Evolutionary conservation across 2,888 invertebrate genomes (phyloP).

Genomic region (Dynastes tityus): DNA sequence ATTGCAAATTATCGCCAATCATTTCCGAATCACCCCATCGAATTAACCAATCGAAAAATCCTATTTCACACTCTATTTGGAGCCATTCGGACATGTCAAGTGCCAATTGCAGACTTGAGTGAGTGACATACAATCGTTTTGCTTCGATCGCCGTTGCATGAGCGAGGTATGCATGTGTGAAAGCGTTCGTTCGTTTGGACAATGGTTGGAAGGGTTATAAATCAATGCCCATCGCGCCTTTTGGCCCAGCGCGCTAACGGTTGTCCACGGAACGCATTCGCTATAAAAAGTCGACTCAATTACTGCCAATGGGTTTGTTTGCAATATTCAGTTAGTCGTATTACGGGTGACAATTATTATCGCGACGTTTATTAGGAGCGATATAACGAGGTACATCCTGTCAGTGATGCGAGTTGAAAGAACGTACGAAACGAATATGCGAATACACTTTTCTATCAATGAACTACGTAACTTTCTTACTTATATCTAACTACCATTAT

Average conservation of each 20-base stretch:
- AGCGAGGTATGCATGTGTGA: no score
- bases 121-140: constrained; percentile 26
- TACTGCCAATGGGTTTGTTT: constrained; percentile 59
- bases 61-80: constrained; percentile 31
- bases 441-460: background rate
- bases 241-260: background rate
- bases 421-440: background rate
- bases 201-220: constrained; percentile 30
- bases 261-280: constrained; percentile 13
- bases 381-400: constrained; percentile 48
- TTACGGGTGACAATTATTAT: constrained; percentile 56
- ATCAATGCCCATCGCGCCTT: constrained; percentile 25
- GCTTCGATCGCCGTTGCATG: background rate
- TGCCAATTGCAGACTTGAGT: constrained; percentile 27
- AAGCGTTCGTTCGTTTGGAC: background rate
- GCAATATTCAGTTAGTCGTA: constrained; percentile 59
- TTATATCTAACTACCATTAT: no score
- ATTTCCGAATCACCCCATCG: background rate
- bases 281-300: constrained; percentile 50
- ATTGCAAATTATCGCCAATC: background rate
- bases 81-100: background rate
- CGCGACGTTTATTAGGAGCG: constrained; percentile 38
- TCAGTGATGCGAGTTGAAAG: constrained; percentile 16
- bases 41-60: constrained; percentile 31
- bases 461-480: no score